Evolutionary conservation across 2,888 invertebrate genomes (phyloP).

Genomic region (Thecophora atra): DNA sequence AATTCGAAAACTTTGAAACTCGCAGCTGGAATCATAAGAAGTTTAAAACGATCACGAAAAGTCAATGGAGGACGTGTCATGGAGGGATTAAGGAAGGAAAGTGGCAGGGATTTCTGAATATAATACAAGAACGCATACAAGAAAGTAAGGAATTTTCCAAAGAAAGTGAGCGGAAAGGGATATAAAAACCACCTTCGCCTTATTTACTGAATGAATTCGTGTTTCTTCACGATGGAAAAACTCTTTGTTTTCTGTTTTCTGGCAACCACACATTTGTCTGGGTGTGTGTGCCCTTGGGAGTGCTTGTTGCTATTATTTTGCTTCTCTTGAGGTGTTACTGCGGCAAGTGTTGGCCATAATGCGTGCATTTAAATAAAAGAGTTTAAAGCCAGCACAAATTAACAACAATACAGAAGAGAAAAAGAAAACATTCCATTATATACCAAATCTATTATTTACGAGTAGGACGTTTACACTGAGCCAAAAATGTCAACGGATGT

Average conservation of each 20-base stretch:
- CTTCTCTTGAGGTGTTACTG: not conserved
- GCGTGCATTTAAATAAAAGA: not conserved
- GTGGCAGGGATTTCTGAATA: too few species aligned
- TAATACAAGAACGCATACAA: too few species aligned
- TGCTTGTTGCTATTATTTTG: not conserved
- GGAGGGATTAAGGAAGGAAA: too few species aligned
- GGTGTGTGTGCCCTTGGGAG: not conserved
- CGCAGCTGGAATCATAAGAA: too few species aligned
- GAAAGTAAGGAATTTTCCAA: not conserved
- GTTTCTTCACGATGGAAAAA: not conserved
- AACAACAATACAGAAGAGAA: not conserved
- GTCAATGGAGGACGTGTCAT: too few species aligned
- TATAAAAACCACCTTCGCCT: not conserved
- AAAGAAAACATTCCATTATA: too few species aligned
- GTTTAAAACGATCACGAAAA: too few species aligned
- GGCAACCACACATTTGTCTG: not conserved
- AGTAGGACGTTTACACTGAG: too few species aligned
- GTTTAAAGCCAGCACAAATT: not conserved
- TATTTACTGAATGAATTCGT: not conserved
- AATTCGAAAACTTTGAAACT: too few species aligned
- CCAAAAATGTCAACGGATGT: too few species aligned
- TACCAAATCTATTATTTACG: too few species aligned
- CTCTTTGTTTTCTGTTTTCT: not conserved
- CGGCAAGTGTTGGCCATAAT: not conserved
- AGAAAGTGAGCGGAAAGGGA: not conserved